phyloP scores from a whole-genome alignment of 2,888 invertebrate genomes.

The Mimas tiliae region DNA sequence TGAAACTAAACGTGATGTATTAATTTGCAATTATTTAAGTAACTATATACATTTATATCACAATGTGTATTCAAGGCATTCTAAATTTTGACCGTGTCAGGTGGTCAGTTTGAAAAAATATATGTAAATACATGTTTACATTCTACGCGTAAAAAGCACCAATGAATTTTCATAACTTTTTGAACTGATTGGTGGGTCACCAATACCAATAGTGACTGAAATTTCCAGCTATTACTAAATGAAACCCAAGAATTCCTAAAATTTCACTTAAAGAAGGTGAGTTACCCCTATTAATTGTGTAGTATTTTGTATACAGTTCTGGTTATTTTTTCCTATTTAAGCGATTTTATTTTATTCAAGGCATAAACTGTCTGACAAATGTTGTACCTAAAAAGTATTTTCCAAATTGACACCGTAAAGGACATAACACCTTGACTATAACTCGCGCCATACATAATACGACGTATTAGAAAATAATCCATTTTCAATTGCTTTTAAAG shows the following conservation, averaged over 20 bases:
- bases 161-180: conserved; percentile 5
- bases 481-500: too few relatives aligned
- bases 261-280: too few relatives aligned
- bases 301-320: too few relatives aligned
- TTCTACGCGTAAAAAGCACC: conserved; percentile 21
- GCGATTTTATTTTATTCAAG: neutral
- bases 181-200: neutral
- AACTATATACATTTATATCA: conserved; percentile 64
- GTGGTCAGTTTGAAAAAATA: conserved; percentile 9
- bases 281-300: too few relatives aligned
- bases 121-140: neutral
- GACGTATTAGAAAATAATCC: too few relatives aligned
- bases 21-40: conserved; percentile 27
- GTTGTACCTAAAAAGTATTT: too few relatives aligned
- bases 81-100: conserved; percentile 34
- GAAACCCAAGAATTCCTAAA: too few relatives aligned
- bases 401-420: conserved; percentile 25
- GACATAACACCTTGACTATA: conserved; percentile 1
- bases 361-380: neutral
- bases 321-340: too few relatives aligned
- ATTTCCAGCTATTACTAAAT: neutral
- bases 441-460: too few relatives aligned
- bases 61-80: conserved; percentile 70
- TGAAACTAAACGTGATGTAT: neutral
- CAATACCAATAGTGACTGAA: too few relatives aligned